Evolutionary conservation across 1,140 invertebrate species (phyloP).

Genomic region (Drosophila bifasciata): DNA sequence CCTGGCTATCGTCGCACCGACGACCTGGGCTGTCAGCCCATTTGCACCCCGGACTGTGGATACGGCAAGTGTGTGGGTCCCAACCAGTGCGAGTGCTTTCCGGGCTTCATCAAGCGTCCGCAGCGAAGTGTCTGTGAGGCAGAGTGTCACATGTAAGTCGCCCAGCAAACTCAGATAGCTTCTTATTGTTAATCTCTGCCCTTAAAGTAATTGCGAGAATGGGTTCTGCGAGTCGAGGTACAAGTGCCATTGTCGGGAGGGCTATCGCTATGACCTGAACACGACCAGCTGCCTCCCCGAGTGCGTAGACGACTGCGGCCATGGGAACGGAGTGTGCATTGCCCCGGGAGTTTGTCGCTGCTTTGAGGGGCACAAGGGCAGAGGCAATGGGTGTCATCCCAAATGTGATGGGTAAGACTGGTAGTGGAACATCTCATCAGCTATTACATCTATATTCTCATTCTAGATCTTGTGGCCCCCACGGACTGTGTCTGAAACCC

Average conservation of each 20-base stretch:
- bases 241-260: slow-evolving; percentile 86
- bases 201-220: slow-evolving; percentile 85
- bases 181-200: not conserved
- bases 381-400: slow-evolving; percentile 59
- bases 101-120: slow-evolving; percentile 69
- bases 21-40: slow-evolving; percentile 74
- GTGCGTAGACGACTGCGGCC: slow-evolving; percentile 76
- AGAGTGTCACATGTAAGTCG: slow-evolving; percentile 73
- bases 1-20: slow-evolving; percentile 85
- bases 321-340: slow-evolving; percentile 84
- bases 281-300: slow-evolving; percentile 74
- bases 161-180: no score
- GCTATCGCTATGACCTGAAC: slow-evolving; percentile 85
- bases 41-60: slow-evolving; percentile 84
- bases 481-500: slow-evolving; percentile 67
- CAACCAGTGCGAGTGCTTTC: slow-evolving; percentile 87
- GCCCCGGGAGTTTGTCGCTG: slow-evolving; percentile 86
- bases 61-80: slow-evolving; percentile 86
- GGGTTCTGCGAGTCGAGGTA: slow-evolving; percentile 86
- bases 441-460: not conserved
- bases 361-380: slow-evolving; percentile 85
- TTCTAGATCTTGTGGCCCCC: slow-evolving; percentile 63
- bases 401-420: slow-evolving; percentile 57
- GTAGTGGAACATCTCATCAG: no score
- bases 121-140: slow-evolving; percentile 77